Evolutionary conservation across 23 tunicate genomes (phyloP).

Genomic region (Trididemnum miniatum): DNA sequence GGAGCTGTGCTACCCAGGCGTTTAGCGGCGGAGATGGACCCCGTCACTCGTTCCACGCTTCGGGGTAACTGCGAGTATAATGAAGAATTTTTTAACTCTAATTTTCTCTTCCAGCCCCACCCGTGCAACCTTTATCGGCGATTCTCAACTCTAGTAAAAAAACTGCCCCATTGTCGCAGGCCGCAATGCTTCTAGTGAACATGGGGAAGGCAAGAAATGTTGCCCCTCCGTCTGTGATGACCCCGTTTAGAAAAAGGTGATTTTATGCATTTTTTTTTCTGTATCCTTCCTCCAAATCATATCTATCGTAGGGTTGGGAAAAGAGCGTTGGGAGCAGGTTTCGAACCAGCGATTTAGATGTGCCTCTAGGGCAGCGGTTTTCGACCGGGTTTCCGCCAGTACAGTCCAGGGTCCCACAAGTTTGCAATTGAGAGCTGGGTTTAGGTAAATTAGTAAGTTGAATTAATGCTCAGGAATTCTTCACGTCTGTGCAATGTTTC

Average conservation of each 20-base stretch:
- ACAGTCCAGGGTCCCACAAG: no score
- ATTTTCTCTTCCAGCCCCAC: not conserved
- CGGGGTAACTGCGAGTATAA: not conserved
- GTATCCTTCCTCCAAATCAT: no score
- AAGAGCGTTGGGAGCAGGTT: no score
- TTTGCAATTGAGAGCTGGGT: no score
- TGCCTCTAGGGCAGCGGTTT: no score
- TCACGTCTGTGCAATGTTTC: no score
- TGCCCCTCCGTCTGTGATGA: not conserved
- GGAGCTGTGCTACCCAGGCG: not conserved
- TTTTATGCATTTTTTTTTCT: no score
- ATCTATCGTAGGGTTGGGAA: no score
- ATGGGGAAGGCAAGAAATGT: slow-evolving; percentile 32
- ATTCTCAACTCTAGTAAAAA: slow-evolving; percentile 33
- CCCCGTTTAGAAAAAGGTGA: slow-evolving; percentile 70
- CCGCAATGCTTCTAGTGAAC: slow-evolving; percentile 37
- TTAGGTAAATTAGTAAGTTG: no score
- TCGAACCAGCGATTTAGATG: no score
- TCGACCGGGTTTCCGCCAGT: no score
- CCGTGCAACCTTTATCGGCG: slow-evolving; percentile 46
- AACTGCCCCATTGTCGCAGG: slow-evolving; percentile 45
- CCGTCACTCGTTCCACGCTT: not conserved
- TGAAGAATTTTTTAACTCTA: not conserved
- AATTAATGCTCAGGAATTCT: no score
- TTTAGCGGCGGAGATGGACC: not conserved